phyloP scores from a whole-genome alignment of 2,797 vertebrate genomes.

The Smutsia gigantea region DNA sequence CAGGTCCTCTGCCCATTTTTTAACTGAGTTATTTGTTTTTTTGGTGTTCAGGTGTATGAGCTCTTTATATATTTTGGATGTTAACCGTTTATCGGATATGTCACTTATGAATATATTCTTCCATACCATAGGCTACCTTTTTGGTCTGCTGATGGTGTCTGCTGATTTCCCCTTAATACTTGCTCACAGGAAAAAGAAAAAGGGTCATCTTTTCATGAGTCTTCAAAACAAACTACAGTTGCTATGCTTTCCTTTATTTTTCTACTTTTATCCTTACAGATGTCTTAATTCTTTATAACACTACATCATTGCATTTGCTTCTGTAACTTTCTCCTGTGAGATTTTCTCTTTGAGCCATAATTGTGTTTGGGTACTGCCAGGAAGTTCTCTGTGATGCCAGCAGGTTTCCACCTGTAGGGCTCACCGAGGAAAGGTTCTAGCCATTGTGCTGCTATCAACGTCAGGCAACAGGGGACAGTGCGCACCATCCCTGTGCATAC shows the following conservation, averaged over 20 bases:
- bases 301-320: background rate
- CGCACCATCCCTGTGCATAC: background rate
- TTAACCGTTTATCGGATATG: too few relatives aligned
- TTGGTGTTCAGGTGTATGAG: too few relatives aligned
- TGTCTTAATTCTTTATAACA: background rate
- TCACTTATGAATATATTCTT: too few relatives aligned
- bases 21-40: too few relatives aligned
- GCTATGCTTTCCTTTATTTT: background rate
- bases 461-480: background rate
- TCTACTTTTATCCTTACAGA: background rate
- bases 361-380: background rate
- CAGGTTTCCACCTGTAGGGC: background rate
- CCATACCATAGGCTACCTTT: too few relatives aligned
- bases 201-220: background rate
- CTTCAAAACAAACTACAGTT: slow-evolving; percentile 25
- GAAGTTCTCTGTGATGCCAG: background rate
- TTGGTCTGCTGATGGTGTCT: background rate
- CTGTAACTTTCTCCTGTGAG: background rate
- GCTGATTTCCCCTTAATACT: slow-evolving; percentile 39
- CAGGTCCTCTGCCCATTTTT: too few relatives aligned
- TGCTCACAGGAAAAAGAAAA: slow-evolving; percentile 36
- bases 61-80: too few relatives aligned
- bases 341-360: background rate
- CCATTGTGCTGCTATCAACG: background rate
- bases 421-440: slow-evolving; percentile 16